phyloP scores from a whole-genome alignment of 2,113 vertebrate genomes.

The Cephalopterus ornatus region DNA sequence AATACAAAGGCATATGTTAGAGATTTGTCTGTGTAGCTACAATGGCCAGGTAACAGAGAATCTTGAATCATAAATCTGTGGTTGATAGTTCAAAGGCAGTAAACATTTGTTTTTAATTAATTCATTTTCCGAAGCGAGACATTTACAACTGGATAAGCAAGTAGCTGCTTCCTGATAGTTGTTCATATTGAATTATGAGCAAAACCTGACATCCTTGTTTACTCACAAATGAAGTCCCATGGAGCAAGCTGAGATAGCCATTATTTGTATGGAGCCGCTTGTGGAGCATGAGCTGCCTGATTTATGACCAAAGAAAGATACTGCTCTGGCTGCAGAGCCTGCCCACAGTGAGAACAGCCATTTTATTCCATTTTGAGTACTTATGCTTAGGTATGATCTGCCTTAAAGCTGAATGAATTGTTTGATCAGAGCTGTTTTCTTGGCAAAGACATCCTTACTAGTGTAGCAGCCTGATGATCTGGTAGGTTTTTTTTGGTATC shows the following conservation, averaged over 20 bases:
- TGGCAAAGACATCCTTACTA: background rate
- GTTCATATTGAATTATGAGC: background rate
- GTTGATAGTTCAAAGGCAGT: background rate
- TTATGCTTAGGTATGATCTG: background rate
- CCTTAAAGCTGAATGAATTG: background rate
- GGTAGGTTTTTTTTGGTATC: background rate
- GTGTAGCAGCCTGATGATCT: background rate
- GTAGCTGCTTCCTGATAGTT: background rate
- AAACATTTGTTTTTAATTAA: background rate
- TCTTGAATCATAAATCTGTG: background rate
- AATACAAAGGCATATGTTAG: rapidly evolving
- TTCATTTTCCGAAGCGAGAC: background rate
- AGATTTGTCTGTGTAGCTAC: background rate
- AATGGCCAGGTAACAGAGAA: background rate
- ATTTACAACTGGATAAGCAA: background rate
- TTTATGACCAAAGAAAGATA: background rate
- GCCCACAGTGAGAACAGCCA: background rate
- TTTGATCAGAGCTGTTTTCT: background rate
- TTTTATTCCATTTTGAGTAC: background rate
- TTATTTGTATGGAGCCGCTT: background rate
- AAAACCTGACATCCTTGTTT: background rate
- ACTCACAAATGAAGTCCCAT: background rate
- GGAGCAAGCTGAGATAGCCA: background rate
- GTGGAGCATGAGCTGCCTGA: background rate
- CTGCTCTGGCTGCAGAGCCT: background rate